phyloP scores from a whole-genome alignment of 2,888 invertebrate species.

The Kuschelorhynchus macadamiae region DNA sequence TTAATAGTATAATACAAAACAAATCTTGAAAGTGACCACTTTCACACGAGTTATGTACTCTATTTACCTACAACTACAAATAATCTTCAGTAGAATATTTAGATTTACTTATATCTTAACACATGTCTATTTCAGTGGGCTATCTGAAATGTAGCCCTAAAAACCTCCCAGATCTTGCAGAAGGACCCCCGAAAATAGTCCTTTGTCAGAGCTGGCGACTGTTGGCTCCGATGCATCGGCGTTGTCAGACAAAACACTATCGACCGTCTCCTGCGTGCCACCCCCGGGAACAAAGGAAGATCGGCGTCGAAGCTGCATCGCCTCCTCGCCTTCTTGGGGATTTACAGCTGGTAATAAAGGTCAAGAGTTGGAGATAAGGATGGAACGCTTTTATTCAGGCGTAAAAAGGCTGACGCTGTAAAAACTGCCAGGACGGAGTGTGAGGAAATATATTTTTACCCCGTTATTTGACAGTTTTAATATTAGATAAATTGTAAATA shows the following conservation, averaged over 20 bases:
- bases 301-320: slow-evolving; percentile 45
- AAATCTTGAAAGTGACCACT: too few species aligned
- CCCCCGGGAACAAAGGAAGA: slow-evolving; percentile 50
- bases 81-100: too few species aligned
- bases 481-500: too few species aligned
- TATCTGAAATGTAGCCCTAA: too few species aligned
- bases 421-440: slow-evolving; percentile 1
- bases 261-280: slow-evolving; percentile 45
- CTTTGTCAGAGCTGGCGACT: not conserved
- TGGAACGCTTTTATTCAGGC: slow-evolving; percentile 8
- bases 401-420: slow-evolving; percentile 5
- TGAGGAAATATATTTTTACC: too few species aligned
- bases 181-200: slow-evolving; percentile 4
- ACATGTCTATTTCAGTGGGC: too few species aligned
- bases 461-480: too few species aligned
- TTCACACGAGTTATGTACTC: too few species aligned
- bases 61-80: too few species aligned
- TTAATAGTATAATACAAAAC: too few species aligned
- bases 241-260: slow-evolving; percentile 50
- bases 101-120: too few species aligned
- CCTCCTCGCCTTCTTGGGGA: slow-evolving; percentile 32
- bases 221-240: slow-evolving; percentile 42
- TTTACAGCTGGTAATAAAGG: slow-evolving; percentile 49
- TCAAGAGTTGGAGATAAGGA: slow-evolving; percentile 41
- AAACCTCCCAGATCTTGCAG: slow-evolving; percentile 2